Evolutionary conservation across 2,888 invertebrate species (phyloP), one percentile per base, ranked within the genome.

Genomic region (Agrochola lychnidis): DNA sequence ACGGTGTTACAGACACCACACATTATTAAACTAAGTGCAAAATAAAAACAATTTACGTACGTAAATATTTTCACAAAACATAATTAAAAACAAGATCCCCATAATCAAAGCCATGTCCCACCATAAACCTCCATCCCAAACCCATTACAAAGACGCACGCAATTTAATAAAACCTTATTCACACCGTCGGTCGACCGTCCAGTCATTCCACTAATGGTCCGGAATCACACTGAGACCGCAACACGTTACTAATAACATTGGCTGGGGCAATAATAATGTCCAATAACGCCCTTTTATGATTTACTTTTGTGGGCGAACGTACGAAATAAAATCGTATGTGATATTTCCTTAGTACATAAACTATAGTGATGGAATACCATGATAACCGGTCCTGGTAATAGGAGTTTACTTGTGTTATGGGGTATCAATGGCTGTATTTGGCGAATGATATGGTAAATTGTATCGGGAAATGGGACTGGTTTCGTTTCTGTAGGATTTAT

Each of bases 241-340:
- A 89, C 92, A 89, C 87, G 88, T 89, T 89, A 90, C 90, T 93
- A 93, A 93, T 92, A 94, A 92, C 90, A 91, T 90, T 86, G 91
- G 87, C 87, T 84, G 81, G 78, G 84, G 94, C 94, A 94, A 94
- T 95, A 95, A 95, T 93, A 94, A 92, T 89, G 94, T 94, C 94
- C 94, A 95, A 95, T 96, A 95, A 95, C 92, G 91, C 86, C 88
- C 91, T 88, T 91, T 89, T 91, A 92, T 95, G 95, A 96, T 95
- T 96, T 95, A 95, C 92, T 93, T 93, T 90, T 91, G 90, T 92
- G 90, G 81, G 51, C 88, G 88, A 91, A 93, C 90, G 90, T 88
- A 92, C 83, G 90, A 91, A 92, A 94, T 94, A 92, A 93, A 94
- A 93, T 92, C 90, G 92, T 93, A 93, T 93, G 92, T 90, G 86